Evolutionary conservation across 2,113 vertebrate species (phyloP).

Genomic region (Sphaerodactylus townsendi): DNA sequence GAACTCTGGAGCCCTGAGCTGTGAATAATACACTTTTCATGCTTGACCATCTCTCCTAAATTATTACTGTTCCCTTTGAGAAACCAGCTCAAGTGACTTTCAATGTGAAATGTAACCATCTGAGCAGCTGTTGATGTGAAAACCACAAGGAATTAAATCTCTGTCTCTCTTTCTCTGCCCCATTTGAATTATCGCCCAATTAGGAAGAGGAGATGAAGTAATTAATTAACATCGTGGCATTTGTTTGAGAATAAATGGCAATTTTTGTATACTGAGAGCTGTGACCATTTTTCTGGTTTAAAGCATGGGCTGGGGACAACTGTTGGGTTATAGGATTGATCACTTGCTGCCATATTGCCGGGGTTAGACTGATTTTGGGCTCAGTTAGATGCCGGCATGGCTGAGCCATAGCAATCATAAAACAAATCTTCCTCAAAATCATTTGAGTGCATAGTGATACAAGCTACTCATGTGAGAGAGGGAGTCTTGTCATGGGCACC

Average conservation of each 20-base stretch:
- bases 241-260: constrained; percentile 4
- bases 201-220: constrained; percentile 7
- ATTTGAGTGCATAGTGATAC: neutral
- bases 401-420: neutral
- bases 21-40: constrained; percentile 22
- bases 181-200: neutral
- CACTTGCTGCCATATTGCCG: neutral
- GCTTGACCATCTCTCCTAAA: constrained; percentile 7
- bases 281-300: neutral
- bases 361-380: neutral
- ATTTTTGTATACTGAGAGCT: neutral
- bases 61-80: constrained; percentile 4
- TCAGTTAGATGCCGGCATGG: neutral
- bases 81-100: neutral
- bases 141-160: neutral
- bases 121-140: neutral
- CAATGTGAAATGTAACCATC: neutral
- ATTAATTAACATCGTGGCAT: neutral
- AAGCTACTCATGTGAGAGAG: neutral
- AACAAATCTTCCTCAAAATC: neutral
- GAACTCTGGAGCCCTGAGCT: neutral
- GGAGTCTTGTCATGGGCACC: no score
- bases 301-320: neutral
- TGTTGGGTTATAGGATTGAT: neutral
- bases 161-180: neutral